Base-by-base conservation (phyloP, 2,888 invertebrate species). In the Habroteleia sp. region DNA sequence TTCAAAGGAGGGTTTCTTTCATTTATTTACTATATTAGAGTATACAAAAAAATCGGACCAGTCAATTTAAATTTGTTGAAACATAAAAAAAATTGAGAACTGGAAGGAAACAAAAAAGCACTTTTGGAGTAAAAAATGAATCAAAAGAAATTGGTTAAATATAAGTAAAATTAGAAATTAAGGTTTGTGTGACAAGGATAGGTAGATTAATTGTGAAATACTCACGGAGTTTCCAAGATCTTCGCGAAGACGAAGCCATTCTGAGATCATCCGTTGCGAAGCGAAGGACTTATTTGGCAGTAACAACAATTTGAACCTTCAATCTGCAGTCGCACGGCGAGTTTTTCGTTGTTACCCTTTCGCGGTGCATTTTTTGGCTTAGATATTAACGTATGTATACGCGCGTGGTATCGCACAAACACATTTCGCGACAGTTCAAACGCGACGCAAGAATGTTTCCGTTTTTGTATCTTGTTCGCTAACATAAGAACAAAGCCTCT, bases 211-310 rank as follows among this genome's bases (percentile, higher is more conserved):
- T 76, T 66, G 72, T 46, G 35, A 63, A 39, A 58, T 54, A 93
- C 95, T 91, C 91, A 95, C 95, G 94, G 81, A 95, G 91, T 91
- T 94, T 94, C 94, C 94, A 94, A 90, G 94, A 93, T 91, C 94
- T 91, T 89, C 93, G 92, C 79, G 91, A 89, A 79, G 89, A 89
- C 83, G 91, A 86, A 83, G 88, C 88, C 88, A 88, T 88, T 79
- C 79, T 82, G 77, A 78, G 80, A 79, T 78, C 78, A 78, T 76
- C 75, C 78, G 79, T 83, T 77, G 78, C 76, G 79, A 80, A 74
- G 74, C 80, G 79, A 83, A 79, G 79, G 83, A 86, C 85, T 87
- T 87, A 87, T 87, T 87, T 86, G 85, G 86, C 83, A 84, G 82
- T 79, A 82, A 83, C 83, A 85, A 83, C 82, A 84, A 84, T 77